These are phyloP conservation scores for Zaprionus davidi DNA, from an alignment of 1,140 invertebrate genomes.

Conservation along the genomic window DNA sequence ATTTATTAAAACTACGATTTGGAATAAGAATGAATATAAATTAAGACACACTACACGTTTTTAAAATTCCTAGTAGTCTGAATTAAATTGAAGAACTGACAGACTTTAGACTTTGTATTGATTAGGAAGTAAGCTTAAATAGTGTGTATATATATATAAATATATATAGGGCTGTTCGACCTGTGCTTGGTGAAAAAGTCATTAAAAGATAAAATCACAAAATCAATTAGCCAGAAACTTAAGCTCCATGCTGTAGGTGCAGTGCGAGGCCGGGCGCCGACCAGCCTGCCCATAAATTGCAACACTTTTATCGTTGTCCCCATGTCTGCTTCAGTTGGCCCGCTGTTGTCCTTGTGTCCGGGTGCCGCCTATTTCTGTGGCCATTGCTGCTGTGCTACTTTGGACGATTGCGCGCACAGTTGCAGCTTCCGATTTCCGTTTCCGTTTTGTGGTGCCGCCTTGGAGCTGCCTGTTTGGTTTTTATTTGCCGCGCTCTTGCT, in stretches of 20 bases:
- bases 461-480: slow-evolving; percentile 73
- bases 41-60: too few species aligned
- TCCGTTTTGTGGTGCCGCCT: slow-evolving; percentile 77
- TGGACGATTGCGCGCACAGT: slow-evolving; percentile 66
- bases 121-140: neutral
- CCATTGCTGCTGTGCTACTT: slow-evolving; percentile 40
- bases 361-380: slow-evolving; percentile 70
- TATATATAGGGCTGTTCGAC: slow-evolving; percentile 22
- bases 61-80: too few species aligned
- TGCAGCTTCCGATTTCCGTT: slow-evolving; percentile 81
- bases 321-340: slow-evolving; percentile 31
- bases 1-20: neutral
- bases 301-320: slow-evolving; percentile 77
- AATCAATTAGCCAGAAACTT: slow-evolving; percentile 83
- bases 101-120: neutral
- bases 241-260: slow-evolving; percentile 46
- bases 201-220: slow-evolving; percentile 83
- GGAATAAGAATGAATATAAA: neutral
- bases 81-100: too few species aligned
- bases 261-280: slow-evolving; percentile 53
- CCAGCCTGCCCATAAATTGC: slow-evolving; percentile 79
- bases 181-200: slow-evolving; percentile 73
- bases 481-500: slow-evolving; percentile 75
- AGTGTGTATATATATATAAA: neutral
- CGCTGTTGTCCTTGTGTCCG: slow-evolving; percentile 45